A percentile compares a stretch with the other conserved stretches of the same genome.
phyloP scores from a whole-genome alignment of 2,113 vertebrate genomes.

The Passer domesticus region DNA sequence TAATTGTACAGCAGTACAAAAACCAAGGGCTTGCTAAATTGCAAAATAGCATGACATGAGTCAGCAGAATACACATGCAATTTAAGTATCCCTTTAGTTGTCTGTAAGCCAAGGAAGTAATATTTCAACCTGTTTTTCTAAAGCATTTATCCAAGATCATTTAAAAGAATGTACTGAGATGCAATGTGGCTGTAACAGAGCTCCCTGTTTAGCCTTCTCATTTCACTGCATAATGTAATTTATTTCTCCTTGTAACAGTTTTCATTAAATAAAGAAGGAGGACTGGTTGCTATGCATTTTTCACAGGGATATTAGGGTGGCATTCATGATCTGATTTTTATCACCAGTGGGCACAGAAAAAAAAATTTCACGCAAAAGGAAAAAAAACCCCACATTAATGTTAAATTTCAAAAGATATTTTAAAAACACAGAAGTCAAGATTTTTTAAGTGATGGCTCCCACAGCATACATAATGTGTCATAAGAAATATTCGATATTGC shows the following conservation, averaged over 20 bases:
- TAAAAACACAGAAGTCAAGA: not conserved
- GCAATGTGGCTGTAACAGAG: not conserved
- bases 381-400: not conserved
- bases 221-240: not conserved
- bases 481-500: not conserved
- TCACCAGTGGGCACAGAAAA: not conserved
- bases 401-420: not conserved
- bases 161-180: not conserved
- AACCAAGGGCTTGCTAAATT: not conserved
- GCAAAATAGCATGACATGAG: not conserved
- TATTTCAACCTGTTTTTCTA: not conserved
- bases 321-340: slow-evolving; percentile 20
- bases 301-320: not conserved
- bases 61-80: not conserved
- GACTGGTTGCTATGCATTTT: not conserved
- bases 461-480: not conserved
- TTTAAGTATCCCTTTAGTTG: not conserved
- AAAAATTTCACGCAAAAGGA: not conserved
- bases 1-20: not conserved
- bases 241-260: not conserved
- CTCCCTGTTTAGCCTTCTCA: not conserved
- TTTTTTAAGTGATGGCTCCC: slow-evolving; percentile 19
- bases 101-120: not conserved
- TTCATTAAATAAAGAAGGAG: not conserved
- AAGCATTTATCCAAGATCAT: not conserved